Conservation (phyloP, 2,888 invertebrate genomes). For the Aspidiotus rigidus region DNA sequence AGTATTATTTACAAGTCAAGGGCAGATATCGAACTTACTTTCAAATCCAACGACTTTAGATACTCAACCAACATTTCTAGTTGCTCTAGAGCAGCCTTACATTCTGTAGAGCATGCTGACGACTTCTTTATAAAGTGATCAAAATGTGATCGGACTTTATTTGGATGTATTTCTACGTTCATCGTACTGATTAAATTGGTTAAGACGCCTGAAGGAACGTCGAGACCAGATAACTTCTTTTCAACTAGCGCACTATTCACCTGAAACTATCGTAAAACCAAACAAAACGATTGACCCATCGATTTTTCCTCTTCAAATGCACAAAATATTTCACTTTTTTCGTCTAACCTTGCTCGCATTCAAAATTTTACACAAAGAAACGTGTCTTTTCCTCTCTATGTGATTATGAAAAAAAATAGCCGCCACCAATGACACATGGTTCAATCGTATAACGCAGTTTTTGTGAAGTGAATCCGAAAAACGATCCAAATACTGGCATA, state of each 20-base stretch:
- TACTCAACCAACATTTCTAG: conserved; percentile 62
- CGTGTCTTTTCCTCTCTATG: conserved; percentile 55
- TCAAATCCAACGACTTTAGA: conserved; percentile 64
- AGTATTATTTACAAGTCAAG: neutral
- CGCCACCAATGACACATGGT: conserved; percentile 66
- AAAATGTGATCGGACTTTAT: conserved; percentile 54
- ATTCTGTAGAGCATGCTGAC: conserved; percentile 53
- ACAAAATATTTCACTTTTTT: too few relatives aligned
- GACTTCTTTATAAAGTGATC: conserved; percentile 43
- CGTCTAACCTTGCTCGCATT: conserved; percentile 45
- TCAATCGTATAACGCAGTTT: conserved; percentile 61
- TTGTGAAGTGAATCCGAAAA: conserved; percentile 54
- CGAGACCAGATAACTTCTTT: conserved; percentile 3
- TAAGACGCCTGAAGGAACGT: conserved; percentile 11
- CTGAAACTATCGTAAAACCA: neutral
- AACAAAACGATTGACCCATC: too few relatives aligned
- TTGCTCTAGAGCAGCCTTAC: conserved; percentile 63
- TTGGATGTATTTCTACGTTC: conserved; percentile 55
- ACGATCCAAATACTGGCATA: conserved; percentile 62
- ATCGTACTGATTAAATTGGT: conserved; percentile 42
- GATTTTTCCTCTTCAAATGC: too few relatives aligned
- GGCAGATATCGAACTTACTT: conserved; percentile 46
- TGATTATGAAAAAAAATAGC: conserved; percentile 71
- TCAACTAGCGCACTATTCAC: neutral
- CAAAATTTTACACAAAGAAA: conserved; percentile 47